Conservation (phyloP, 2,888 invertebrate species). For the Apomyelois bistriatella region DNA sequence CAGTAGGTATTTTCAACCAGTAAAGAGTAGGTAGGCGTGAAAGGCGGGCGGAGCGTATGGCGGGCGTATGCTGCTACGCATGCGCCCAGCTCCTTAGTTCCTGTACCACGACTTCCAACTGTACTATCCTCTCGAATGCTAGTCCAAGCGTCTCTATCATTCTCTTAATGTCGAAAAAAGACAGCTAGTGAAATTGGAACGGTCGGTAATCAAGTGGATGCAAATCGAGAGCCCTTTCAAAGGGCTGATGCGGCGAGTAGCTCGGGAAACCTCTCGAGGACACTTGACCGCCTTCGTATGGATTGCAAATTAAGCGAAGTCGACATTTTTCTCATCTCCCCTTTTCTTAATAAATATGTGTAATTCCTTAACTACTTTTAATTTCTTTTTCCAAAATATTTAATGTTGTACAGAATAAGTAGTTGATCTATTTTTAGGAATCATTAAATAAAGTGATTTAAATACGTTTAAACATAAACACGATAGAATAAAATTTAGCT, state of each 20-base stretch:
- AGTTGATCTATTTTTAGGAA: too few species aligned
- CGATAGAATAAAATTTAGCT: neutral
- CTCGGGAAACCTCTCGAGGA: slow-evolving; percentile 50
- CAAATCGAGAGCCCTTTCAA: slow-evolving; percentile 50
- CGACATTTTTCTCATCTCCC: slow-evolving; percentile 40
- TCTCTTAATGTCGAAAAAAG: slow-evolving; percentile 54
- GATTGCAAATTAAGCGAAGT: slow-evolving; percentile 53
- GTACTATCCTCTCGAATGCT: slow-evolving; percentile 39
- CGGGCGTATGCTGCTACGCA: slow-evolving; percentile 65
- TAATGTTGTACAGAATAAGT: too few species aligned
- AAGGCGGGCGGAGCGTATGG: slow-evolving; percentile 60
- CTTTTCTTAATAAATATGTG: neutral
- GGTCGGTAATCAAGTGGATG: slow-evolving; percentile 44
- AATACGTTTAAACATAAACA: too few species aligned
- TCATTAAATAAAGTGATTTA: too few species aligned
- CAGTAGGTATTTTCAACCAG: slow-evolving; percentile 51
- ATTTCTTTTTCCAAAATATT: too few species aligned
- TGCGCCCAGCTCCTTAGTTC: slow-evolving; percentile 50
- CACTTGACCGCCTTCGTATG: slow-evolving; percentile 69
- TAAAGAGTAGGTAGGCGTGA: slow-evolving; percentile 73
- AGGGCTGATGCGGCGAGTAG: slow-evolving; percentile 55
- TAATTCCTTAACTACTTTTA: too few species aligned
- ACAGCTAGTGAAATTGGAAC: slow-evolving; percentile 39
- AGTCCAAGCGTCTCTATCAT: slow-evolving; percentile 58
- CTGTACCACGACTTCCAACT: slow-evolving; percentile 41